These are phyloP conservation scores for Leuciscus idus DNA, from an alignment of 2,113 vertebrate genomes.

Conservation along the genomic window DNA sequence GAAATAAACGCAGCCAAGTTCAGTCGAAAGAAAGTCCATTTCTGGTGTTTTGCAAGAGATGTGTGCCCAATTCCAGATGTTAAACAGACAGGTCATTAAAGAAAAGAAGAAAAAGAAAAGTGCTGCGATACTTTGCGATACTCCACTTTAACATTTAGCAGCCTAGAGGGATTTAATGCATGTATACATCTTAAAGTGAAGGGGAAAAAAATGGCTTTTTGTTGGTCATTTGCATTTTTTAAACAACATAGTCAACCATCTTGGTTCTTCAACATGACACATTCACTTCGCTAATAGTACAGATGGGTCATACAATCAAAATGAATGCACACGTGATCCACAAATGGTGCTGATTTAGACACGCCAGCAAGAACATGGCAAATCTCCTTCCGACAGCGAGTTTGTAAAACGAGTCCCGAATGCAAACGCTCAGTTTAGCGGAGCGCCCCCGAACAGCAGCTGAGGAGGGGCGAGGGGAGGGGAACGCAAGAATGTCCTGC, in stretches of 20 bases:
- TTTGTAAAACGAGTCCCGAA: neutral
- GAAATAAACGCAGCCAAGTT: slow-evolving; percentile 30
- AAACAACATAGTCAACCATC: neutral
- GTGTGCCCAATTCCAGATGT: neutral
- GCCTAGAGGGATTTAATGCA: neutral
- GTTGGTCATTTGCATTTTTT: neutral
- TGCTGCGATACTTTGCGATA: slow-evolving; percentile 5
- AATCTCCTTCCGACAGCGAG: neutral
- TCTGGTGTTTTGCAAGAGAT: neutral
- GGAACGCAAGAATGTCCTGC: neutral
- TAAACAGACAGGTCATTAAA: neutral
- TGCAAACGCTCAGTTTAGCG: neutral
- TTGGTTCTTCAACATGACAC: neutral
- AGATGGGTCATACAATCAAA: neutral
- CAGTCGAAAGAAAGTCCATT: slow-evolving; percentile 11
- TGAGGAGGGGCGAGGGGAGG: neutral
- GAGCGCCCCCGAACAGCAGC: slow-evolving; percentile 40
- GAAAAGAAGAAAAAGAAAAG: neutral
- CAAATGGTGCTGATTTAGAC: slow-evolving; percentile 31
- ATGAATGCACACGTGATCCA: slow-evolving; percentile 18
- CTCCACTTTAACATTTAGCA: slow-evolving; percentile 3
- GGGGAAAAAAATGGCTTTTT: neutral
- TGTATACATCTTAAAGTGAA: neutral
- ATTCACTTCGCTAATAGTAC: neutral
- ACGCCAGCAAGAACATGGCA: slow-evolving; percentile 1